Conservation (phyloP, 2,113 vertebrate species). For the Balaenoptera acutorostrata region DNA sequence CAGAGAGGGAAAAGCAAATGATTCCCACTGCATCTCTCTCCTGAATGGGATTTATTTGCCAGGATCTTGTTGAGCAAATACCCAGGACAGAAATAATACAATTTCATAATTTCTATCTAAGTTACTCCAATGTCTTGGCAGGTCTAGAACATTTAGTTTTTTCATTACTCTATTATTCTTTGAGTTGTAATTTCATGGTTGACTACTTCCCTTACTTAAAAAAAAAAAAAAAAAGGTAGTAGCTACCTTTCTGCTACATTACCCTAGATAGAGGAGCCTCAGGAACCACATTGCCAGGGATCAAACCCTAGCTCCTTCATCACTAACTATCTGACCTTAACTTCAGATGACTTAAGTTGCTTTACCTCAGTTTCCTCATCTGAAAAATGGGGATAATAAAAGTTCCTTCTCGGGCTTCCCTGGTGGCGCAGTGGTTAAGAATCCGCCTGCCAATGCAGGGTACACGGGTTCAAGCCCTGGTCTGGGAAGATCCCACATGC, state of each 20-base stretch:
- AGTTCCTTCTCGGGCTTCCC: not conserved
- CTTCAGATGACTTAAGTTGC: not conserved
- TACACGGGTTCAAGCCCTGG: too few relatives aligned
- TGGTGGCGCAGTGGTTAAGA: too few relatives aligned
- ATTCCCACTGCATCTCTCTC: not conserved
- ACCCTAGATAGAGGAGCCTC: not conserved
- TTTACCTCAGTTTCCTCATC: not conserved
- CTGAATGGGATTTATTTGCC: not conserved
- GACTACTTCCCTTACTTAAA: not conserved
- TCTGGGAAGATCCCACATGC: too few relatives aligned
- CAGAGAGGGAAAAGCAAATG: not conserved
- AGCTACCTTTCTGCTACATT: not conserved
- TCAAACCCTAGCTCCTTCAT: not conserved
- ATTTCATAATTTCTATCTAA: constrained; percentile 7
- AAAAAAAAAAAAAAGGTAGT: not conserved
- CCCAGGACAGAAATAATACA: not conserved
- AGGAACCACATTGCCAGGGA: not conserved
- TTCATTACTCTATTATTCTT: not conserved
- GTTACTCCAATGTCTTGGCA: not conserved
- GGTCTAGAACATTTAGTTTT: not conserved
- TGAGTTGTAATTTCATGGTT: not conserved
- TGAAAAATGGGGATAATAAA: not conserved
- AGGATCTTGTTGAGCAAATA: not conserved
- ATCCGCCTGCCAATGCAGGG: too few relatives aligned
- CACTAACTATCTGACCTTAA: not conserved